phyloP scores from a whole-genome alignment of 2,888 invertebrate genomes.

The Gymnosoma rotundatum region DNA sequence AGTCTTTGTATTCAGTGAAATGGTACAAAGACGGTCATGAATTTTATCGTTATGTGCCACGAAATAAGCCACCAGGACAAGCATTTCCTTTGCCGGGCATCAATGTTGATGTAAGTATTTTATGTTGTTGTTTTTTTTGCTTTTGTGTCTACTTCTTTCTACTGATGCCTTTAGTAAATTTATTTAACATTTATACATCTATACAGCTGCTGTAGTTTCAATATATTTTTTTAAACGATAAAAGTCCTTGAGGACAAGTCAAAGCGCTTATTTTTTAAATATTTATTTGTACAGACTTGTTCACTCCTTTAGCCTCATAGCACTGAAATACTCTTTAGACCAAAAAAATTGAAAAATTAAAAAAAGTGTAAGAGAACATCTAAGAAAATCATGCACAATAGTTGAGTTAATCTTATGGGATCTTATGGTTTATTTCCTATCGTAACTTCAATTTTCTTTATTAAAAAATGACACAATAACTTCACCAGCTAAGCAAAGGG shows the following conservation, averaged over 20 bases:
- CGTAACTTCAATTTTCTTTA: too few relatives aligned
- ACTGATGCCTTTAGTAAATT: neutral
- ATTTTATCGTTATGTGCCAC: constrained; percentile 93
- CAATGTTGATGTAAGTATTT: constrained; percentile 90
- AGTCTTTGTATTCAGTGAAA: constrained; percentile 93
- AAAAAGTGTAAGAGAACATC: too few relatives aligned
- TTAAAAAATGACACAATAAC: too few relatives aligned
- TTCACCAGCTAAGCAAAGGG: too few relatives aligned
- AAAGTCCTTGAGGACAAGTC: neutral
- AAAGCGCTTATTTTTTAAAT: neutral
- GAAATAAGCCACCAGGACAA: constrained; percentile 90
- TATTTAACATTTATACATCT: neutral
- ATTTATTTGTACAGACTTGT: too few relatives aligned
- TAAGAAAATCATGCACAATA: too few relatives aligned
- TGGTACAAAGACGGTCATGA: constrained; percentile 96
- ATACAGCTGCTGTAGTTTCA: neutral
- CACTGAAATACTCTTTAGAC: too few relatives aligned
- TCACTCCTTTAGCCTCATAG: too few relatives aligned
- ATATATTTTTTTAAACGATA: neutral
- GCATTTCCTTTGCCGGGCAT: constrained; percentile 91
- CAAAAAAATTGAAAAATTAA: too few relatives aligned
- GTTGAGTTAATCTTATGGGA: too few relatives aligned
- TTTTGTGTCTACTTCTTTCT: neutral
- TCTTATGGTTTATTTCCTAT: too few relatives aligned
- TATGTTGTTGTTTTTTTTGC: neutral